Conservation (phyloP, 2,888 invertebrate species). For the Drosophila peninsularis region DNA sequence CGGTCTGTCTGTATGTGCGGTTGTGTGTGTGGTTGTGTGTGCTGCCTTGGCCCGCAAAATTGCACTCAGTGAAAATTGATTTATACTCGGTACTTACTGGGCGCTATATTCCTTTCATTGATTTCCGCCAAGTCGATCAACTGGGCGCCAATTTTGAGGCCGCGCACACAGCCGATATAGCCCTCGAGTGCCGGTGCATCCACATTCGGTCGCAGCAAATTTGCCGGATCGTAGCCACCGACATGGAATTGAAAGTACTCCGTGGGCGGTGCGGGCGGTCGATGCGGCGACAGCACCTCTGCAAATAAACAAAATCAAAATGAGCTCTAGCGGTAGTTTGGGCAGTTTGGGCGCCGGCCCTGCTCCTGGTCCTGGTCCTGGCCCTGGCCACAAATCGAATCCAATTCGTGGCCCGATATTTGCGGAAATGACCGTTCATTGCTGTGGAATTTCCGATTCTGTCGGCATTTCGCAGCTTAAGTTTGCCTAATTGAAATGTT, state of each 20-base stretch:
- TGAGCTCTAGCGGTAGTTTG: constrained; percentile 29
- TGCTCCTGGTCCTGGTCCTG: background rate
- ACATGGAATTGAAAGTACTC: constrained; percentile 95
- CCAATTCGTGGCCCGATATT: constrained; percentile 2
- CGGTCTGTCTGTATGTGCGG: background rate
- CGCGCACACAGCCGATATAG: constrained; percentile 94
- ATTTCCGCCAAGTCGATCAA: constrained; percentile 91
- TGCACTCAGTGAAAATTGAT: constrained; percentile 61
- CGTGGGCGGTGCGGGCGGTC: constrained; percentile 94
- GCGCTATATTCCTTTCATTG: constrained; percentile 88
- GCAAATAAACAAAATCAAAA: constrained; percentile 73
- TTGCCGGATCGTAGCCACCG: constrained; percentile 93
- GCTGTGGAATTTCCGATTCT: constrained; percentile 54
- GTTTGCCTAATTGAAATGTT: constrained; percentile 80
- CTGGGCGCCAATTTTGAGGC: constrained; percentile 92
- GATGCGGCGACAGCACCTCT: constrained; percentile 94
- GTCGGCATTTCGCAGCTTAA: constrained; percentile 59
- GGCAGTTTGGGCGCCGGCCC: background rate
- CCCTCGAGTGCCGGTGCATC: constrained; percentile 87
- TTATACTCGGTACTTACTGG: constrained; percentile 86
- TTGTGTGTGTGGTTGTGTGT: background rate
- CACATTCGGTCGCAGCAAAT: constrained; percentile 87
- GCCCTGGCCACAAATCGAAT: constrained; percentile 10
- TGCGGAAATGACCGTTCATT: constrained; percentile 71
- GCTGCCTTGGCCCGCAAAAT: constrained; percentile 11